A percentile compares a stretch with the other conserved stretches of the same genome.
Evolutionary conservation across 2,888 invertebrate species (phyloP).

Genomic region (Noctua fimbriata): DNA sequence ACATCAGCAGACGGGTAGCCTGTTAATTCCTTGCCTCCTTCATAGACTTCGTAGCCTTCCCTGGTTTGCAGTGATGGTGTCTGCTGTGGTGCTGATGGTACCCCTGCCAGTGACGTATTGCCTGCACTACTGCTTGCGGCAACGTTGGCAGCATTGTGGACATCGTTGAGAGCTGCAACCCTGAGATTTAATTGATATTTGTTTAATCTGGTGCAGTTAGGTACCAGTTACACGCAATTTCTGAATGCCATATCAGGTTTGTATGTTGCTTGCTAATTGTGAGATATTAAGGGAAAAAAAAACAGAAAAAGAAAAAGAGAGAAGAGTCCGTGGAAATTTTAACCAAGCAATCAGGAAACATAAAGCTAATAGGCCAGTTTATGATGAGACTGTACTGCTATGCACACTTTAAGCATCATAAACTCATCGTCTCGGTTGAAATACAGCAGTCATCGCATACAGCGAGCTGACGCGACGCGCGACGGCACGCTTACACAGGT

Average conservation of each 20-base stretch:
- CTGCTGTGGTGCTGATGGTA: slow-evolving; percentile 50
- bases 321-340: too few relatives aligned
- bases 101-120: slow-evolving; percentile 61
- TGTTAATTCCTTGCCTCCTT: slow-evolving; percentile 90
- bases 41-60: slow-evolving; percentile 90
- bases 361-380: too few relatives aligned
- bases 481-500: too few relatives aligned
- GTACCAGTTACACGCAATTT: neutral
- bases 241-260: neutral
- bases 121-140: slow-evolving; percentile 41
- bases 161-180: slow-evolving; percentile 93
- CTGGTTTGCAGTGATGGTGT: slow-evolving; percentile 72
- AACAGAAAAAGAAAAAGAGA: too few relatives aligned
- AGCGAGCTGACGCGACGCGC: too few relatives aligned
- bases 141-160: slow-evolving; percentile 86
- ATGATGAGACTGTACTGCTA: too few relatives aligned
- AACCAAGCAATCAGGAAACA: too few relatives aligned
- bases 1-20: slow-evolving; percentile 82
- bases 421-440: too few relatives aligned
- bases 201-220: neutral
- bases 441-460: too few relatives aligned
- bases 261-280: too few relatives aligned
- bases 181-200: slow-evolving; percentile 77
- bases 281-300: too few relatives aligned
- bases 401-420: too few relatives aligned